Conservation (phyloP, 2,113 vertebrate species). For the Catharus minimus region DNA sequence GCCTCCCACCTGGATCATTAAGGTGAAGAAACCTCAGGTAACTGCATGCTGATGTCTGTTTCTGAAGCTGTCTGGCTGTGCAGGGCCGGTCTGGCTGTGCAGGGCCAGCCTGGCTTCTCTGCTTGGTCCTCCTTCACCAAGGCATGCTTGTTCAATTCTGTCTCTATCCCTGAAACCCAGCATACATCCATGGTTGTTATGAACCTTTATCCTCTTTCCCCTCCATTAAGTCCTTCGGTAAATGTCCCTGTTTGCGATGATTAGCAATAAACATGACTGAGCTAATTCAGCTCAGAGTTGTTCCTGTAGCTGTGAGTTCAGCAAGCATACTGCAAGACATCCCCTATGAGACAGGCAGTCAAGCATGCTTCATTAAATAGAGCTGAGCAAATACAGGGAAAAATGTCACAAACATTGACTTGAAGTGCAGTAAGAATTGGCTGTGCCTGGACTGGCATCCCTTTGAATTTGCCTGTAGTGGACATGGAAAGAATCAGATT, state of each 20-base stretch:
- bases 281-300: constrained; percentile 1
- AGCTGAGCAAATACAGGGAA: constrained; percentile 51
- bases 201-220: neutral
- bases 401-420: neutral
- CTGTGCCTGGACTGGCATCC: neutral
- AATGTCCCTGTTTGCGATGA: neutral
- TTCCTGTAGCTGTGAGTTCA: neutral
- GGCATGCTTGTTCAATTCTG: constrained; percentile 42
- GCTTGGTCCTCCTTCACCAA: neutral
- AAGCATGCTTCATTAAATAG: constrained; percentile 50
- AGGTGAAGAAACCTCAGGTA: constrained; percentile 98
- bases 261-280: neutral
- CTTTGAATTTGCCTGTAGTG: neutral
- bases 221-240: neutral
- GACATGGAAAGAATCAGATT: neutral
- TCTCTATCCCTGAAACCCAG: neutral
- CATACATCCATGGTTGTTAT: constrained; percentile 25
- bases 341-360: neutral
- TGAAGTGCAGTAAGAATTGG: neutral
- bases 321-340: neutral
- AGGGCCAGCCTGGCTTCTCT: constrained; percentile 32
- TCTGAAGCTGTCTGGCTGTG: constrained; percentile 49
- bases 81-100: constrained; percentile 16
- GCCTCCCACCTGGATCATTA: constrained; percentile 98
- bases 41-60: constrained; percentile 71